phyloP scores from a whole-genome alignment of 1,140 invertebrate genomes.

The Theocolax elegans region DNA sequence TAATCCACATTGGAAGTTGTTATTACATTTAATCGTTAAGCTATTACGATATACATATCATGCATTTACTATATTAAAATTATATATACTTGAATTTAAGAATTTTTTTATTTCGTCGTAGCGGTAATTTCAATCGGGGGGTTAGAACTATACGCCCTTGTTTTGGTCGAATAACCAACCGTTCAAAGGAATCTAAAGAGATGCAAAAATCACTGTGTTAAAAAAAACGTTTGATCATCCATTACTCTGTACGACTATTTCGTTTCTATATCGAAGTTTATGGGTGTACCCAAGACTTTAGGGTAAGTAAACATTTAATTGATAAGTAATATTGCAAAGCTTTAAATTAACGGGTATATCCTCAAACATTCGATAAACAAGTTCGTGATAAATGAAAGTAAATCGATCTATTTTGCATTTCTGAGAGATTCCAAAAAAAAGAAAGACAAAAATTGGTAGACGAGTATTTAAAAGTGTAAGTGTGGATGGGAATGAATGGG shows the following conservation, averaged over 20 bases:
- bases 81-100: constrained; percentile 20
- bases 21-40: constrained; percentile 66
- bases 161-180: background rate
- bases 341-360: background rate
- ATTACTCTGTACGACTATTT: too few relatives aligned
- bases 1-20: constrained; percentile 71
- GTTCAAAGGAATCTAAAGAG: background rate
- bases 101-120: background rate
- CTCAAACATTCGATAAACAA: too few relatives aligned
- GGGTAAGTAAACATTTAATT: background rate
- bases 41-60: constrained; percentile 50
- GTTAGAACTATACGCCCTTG: background rate
- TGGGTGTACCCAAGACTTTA: too few relatives aligned
- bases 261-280: too few relatives aligned
- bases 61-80: constrained; percentile 38
- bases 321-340: background rate
- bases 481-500: too few relatives aligned
- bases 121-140: background rate
- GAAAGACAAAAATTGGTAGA: background rate
- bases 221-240: too few relatives aligned
- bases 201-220: background rate
- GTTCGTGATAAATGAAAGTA: too few relatives aligned
- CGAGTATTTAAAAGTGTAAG: too few relatives aligned
- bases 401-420: too few relatives aligned
- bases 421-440: too few relatives aligned